Evolutionary conservation across 2,113 vertebrate genomes (phyloP), one percentile per base, ranked within the genome.

Genomic region (Murina feae): DNA sequence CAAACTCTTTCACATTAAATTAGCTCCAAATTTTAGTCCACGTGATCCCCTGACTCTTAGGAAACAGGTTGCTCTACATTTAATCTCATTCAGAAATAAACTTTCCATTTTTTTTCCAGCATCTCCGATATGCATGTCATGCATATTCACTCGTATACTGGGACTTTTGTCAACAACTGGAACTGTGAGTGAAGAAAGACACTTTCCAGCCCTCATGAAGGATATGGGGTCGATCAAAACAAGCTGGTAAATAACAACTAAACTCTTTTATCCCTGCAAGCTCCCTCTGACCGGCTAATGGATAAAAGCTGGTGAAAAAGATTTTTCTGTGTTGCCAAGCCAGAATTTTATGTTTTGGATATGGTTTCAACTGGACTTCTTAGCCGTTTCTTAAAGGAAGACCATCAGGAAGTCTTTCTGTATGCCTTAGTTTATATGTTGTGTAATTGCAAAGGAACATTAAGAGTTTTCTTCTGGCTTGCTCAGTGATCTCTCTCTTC

Each of bases 361-460:
- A 83, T 25, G 42, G 51, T 23, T n/a, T 94, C 35, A 96, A 86
- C 0, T 63, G 35, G 6, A 83, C 44, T 94, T 93, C 85, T 30
- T 92, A 96, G 42, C 80, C 90, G n/a, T 95, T 92, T 91, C 86
- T 76, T 68, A 90, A 96, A 80, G 91, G 14, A 90, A 96, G 75
- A 35, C 4, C 23, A 93, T 83, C 94, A 92, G 94, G 91, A 49
- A 80, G 76, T 88, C 39, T 95, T 95, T 51, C 92, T 69, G 42
- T 86, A 17, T 94, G 49, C 10, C 0, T 94, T 95, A 66, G 7
- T 96, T 96, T 92, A 88, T 89, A 63, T 9, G 93, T 58, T 96
- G 30, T n/a, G 96, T 94, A 94, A 88, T 97, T 97, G 49, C 94
- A 97, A 94, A 76, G 93, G 81, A 95, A 93, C 42, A 79, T 78